These are phyloP conservation scores for Hippocampus comes DNA, from an alignment of 2,113 vertebrate genomes.

Conservation along the genomic window DNA sequence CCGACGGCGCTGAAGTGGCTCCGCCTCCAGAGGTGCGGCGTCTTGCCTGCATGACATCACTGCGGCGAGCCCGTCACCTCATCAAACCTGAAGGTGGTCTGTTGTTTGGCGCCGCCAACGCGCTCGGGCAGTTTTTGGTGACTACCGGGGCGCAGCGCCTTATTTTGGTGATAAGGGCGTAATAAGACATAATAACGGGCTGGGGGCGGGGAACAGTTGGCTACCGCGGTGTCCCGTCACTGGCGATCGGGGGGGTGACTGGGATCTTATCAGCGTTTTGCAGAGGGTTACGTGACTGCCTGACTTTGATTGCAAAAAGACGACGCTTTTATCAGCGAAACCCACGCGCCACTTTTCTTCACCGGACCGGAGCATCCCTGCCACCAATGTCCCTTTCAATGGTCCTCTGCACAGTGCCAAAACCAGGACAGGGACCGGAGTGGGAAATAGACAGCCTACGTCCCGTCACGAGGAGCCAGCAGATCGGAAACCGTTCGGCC, in stretches of 20 bases:
- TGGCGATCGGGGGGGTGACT: slow-evolving; percentile 21
- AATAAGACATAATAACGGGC: slow-evolving; percentile 45
- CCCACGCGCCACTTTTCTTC: neutral
- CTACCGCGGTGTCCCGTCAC: slow-evolving; percentile 26
- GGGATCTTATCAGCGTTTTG: slow-evolving; percentile 55
- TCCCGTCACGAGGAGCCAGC: neutral
- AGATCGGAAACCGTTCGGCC: neutral
- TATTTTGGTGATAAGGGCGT: slow-evolving; percentile 41
- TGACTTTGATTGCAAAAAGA: slow-evolving; percentile 34
- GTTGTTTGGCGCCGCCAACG: neutral
- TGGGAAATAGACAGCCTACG: neutral
- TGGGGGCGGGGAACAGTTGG: slow-evolving; percentile 1
- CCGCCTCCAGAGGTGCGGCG: slow-evolving; percentile 7
- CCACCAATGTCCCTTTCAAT: slow-evolving; percentile 51
- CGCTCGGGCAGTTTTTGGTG: neutral
- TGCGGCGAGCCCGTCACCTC: neutral
- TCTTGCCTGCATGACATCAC: slow-evolving; percentile 4
- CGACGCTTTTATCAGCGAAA: slow-evolving; percentile 36
- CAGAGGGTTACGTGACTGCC: slow-evolving; percentile 52
- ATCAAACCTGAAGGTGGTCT: neutral
- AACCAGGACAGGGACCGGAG: neutral
- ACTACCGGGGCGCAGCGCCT: slow-evolving; percentile 14
- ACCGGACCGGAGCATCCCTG: slow-evolving; percentile 13
- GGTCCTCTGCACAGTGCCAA: neutral
- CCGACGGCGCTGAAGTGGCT: neutral